Conservation (phyloP, 2,888 invertebrate species). For the Tenthredo mesomela region DNA sequence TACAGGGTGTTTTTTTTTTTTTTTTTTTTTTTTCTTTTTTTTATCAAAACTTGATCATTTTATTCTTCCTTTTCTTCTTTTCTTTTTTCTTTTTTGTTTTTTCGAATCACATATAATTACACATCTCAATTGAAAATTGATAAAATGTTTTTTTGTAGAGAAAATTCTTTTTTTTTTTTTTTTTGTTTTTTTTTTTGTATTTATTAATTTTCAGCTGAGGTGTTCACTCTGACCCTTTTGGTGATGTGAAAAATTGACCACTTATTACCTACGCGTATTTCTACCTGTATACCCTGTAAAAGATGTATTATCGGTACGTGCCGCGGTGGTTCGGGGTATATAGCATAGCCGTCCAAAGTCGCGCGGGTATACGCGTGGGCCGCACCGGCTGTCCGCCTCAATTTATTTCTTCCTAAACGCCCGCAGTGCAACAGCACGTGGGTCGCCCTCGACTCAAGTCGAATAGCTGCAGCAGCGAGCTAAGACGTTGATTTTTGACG, state of each 20-base stretch:
- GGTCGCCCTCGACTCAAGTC: constrained; percentile 53
- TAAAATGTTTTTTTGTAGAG: no score
- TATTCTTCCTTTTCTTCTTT: no score
- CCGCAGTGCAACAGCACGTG: constrained; percentile 63
- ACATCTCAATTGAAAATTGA: no score
- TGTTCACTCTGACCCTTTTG: no score
- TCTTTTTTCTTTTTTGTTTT: no score
- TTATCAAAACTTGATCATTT: no score
- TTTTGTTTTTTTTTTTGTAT: no score
- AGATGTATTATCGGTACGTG: constrained; percentile 38
- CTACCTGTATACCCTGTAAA: constrained; percentile 40
- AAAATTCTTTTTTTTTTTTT: no score
- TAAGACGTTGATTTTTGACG: not conserved
- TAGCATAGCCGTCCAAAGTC: constrained; percentile 4
- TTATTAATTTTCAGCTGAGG: no score
- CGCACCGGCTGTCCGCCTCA: constrained; percentile 61
- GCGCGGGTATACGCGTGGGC: constrained; percentile 60
- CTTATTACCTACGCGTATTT: constrained; percentile 30
- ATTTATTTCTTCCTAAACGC: constrained; percentile 71
- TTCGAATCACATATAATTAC: no score
- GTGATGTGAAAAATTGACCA: not conserved
- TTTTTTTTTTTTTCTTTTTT: no score
- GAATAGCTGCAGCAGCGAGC: not conserved
- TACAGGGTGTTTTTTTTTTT: not conserved
- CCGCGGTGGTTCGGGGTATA: constrained; percentile 10